A percentile compares a stretch with the other conserved stretches of the same genome.
Conservation (phyloP, 2,797 vertebrate genomes). For the Chromobotia macracanthus region DNA sequence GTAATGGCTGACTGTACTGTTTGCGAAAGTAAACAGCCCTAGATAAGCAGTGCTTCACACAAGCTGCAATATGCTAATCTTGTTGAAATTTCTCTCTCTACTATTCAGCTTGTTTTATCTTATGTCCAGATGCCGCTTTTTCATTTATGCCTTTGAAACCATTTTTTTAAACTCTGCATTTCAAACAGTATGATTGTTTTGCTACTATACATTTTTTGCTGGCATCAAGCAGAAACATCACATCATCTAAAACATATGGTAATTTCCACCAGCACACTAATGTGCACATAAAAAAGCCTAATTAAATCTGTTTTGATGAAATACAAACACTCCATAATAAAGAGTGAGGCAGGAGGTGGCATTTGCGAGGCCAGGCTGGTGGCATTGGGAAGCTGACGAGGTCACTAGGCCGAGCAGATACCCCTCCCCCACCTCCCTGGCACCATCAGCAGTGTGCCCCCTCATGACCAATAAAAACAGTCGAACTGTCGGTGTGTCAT, state of each 20-base stretch:
- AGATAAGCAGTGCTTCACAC: conserved; percentile 83
- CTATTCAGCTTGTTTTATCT: conserved; percentile 81
- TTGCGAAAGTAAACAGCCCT: conserved; percentile 78
- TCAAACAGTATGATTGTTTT: conserved; percentile 17
- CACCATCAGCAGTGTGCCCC: conserved; percentile 65
- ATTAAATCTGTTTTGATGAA: conserved; percentile 48
- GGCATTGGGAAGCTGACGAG: conserved; percentile 70
- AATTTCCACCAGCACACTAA: conserved; percentile 17
- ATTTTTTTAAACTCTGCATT: conserved; percentile 57
- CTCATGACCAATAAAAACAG: conserved; percentile 75
- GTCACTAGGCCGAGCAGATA: conserved; percentile 75
- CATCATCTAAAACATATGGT: conserved; percentile 12
- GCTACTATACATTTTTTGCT: not conserved
- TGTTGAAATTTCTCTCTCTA: conserved; percentile 81
- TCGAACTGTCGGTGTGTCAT: conserved; percentile 76
- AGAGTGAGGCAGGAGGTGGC: conserved; percentile 35
- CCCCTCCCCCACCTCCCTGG: conserved; percentile 45
- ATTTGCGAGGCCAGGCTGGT: conserved; percentile 41
- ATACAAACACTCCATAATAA: conserved; percentile 44
- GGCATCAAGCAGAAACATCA: conserved; percentile 2
- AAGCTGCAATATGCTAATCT: conserved; percentile 82
- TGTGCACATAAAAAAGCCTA: conserved; percentile 41
- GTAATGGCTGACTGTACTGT: conserved; percentile 74
- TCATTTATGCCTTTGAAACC: conserved; percentile 73
- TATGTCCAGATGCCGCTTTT: conserved; percentile 77